Evolutionary conservation across 2,888 invertebrate species (phyloP).

Genomic region (Ophion obscuratus): DNA sequence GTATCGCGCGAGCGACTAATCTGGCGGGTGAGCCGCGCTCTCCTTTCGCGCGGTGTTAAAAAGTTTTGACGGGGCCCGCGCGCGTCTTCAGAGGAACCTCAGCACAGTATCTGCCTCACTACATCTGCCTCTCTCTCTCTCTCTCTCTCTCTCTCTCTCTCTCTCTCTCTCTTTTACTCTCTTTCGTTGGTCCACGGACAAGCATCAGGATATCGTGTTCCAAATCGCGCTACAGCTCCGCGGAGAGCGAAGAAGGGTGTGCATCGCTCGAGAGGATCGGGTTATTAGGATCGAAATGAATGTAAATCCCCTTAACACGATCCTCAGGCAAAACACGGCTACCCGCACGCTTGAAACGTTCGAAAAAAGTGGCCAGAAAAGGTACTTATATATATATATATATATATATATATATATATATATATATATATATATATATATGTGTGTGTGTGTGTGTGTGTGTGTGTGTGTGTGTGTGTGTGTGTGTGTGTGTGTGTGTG

Average conservation of each 20-base stretch:
- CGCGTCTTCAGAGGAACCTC: slow-evolving; percentile 30
- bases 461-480: too few relatives aligned
- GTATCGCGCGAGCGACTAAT: slow-evolving; percentile 52
- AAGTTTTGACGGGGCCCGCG: slow-evolving; percentile 61
- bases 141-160: slow-evolving; percentile 31
- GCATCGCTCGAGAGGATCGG: slow-evolving; percentile 80
- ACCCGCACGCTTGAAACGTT: slow-evolving; percentile 76
- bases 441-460: too few relatives aligned
- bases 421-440: slow-evolving; percentile 5
- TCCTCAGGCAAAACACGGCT: slow-evolving; percentile 84
- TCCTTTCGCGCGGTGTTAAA: slow-evolving; percentile 61
- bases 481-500: too few relatives aligned
- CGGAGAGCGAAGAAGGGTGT: slow-evolving; percentile 32
- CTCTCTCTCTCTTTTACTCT: slow-evolving; percentile 17
- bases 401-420: slow-evolving; percentile 66
- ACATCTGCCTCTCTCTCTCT: slow-evolving; percentile 53
- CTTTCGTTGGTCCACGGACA: slow-evolving; percentile 37
- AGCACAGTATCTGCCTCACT: slow-evolving; percentile 63
- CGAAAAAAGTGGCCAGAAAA: slow-evolving; percentile 80
- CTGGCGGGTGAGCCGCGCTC: slow-evolving; percentile 55
- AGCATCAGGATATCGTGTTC: slow-evolving; percentile 79
- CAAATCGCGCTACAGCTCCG: slow-evolving; percentile 78
- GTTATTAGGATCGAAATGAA: slow-evolving; percentile 84
- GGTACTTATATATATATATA: slow-evolving; percentile 49
- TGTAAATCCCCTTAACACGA: slow-evolving; percentile 84